Evolutionary conservation across 2,113 vertebrate species (phyloP).

Genomic region (Oncorhynchus gorbuscha): DNA sequence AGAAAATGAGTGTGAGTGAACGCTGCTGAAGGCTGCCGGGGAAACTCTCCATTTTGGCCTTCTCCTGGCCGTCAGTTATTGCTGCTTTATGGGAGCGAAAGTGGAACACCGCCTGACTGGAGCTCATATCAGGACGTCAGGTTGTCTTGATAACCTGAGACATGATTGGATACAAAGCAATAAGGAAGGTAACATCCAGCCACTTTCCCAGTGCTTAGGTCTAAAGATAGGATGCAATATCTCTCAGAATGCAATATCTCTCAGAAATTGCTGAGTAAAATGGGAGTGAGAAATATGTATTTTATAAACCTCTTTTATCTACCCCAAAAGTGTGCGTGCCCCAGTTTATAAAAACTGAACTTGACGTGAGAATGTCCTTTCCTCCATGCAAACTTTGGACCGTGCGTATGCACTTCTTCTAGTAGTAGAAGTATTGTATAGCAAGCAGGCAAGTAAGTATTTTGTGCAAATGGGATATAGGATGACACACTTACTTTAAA

Average conservation of each 20-base stretch:
- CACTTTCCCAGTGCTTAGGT: background rate
- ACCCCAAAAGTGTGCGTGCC: too few relatives aligned
- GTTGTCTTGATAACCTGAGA: background rate
- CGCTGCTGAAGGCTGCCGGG: constrained; percentile 46
- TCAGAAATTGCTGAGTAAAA: background rate
- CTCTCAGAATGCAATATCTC: too few relatives aligned
- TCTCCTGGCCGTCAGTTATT: constrained; percentile 24
- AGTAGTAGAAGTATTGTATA: too few relatives aligned
- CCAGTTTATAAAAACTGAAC: too few relatives aligned
- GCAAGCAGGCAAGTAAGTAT: too few relatives aligned
- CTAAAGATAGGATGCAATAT: background rate
- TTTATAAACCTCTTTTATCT: too few relatives aligned
- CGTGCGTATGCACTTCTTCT: too few relatives aligned
- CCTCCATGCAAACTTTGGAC: too few relatives aligned
- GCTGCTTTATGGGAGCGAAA: constrained; percentile 35
- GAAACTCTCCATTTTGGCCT: constrained; percentile 23
- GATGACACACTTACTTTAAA: too few relatives aligned
- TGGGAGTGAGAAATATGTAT: too few relatives aligned
- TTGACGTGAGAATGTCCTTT: too few relatives aligned
- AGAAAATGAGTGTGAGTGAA: constrained; percentile 58
- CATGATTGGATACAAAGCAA: background rate
- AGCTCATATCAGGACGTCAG: background rate
- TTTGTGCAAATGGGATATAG: too few relatives aligned
- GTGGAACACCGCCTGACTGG: background rate
- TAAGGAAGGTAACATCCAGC: background rate